phyloP scores from a whole-genome alignment of 2,888 invertebrate genomes.

The Napeogenes inachia region DNA sequence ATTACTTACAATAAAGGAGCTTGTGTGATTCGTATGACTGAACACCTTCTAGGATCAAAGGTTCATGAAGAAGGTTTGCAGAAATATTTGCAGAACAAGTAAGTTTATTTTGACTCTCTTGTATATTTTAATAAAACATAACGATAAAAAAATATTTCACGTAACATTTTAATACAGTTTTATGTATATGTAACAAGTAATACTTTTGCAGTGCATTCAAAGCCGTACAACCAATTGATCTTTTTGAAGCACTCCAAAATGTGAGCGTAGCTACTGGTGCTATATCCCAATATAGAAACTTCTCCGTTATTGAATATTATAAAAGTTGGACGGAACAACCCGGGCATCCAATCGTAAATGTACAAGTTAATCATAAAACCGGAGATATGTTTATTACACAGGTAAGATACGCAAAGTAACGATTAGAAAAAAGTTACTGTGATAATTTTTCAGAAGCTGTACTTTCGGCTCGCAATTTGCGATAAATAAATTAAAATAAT shows the following conservation, averaged over 20 bases:
- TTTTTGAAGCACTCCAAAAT: slow-evolving; percentile 68
- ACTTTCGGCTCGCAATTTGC: no score
- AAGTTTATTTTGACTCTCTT: slow-evolving; percentile 31
- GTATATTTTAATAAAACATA: no score
- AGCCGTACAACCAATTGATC: slow-evolving; percentile 65
- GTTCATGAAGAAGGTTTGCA: slow-evolving; percentile 75
- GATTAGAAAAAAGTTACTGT: no score
- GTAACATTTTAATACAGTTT: no score
- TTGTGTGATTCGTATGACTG: slow-evolving; percentile 82
- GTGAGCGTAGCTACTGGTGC: slow-evolving; percentile 43
- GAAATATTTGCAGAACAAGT: slow-evolving; percentile 74
- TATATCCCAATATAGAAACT: slow-evolving; percentile 52
- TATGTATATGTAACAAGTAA: not conserved
- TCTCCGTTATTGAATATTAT: slow-evolving; percentile 61
- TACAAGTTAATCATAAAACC: slow-evolving; percentile 65
- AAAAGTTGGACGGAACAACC: slow-evolving; percentile 75
- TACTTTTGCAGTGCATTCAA: slow-evolving; percentile 45
- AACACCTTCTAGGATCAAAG: slow-evolving; percentile 75
- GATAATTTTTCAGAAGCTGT: no score
- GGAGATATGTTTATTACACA: slow-evolving; percentile 64
- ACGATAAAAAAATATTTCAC: no score
- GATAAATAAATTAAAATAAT: no score
- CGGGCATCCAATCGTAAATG: slow-evolving; percentile 79
- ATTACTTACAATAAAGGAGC: slow-evolving; percentile 84
- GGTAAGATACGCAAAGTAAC: slow-evolving; percentile 39